Evolutionary conservation across 1,140 invertebrate species (phyloP).

Genomic region (Drosophila insularis): DNA sequence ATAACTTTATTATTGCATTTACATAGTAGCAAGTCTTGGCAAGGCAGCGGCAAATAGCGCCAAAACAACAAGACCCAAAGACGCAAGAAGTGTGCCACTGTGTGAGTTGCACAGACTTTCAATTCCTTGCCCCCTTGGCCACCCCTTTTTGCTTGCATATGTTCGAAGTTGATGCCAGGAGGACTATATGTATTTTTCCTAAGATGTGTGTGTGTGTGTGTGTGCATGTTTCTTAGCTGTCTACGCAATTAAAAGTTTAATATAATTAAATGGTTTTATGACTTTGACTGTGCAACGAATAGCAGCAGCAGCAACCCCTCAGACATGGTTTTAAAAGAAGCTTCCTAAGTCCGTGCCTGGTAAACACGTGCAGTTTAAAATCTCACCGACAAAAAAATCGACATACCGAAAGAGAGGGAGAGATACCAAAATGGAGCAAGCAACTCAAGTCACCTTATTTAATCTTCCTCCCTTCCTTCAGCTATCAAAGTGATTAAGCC

Average conservation of each 20-base stretch:
- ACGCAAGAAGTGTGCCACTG: constrained; percentile 56
- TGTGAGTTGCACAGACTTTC: constrained; percentile 32
- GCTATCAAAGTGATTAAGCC: constrained; percentile 73
- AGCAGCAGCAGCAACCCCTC: constrained; percentile 26
- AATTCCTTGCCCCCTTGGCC: background rate
- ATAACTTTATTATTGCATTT: constrained; percentile 83
- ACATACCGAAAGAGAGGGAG: constrained; percentile 20
- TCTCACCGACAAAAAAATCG: constrained; percentile 18
- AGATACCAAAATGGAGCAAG: constrained; percentile 60
- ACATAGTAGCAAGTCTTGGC: constrained; percentile 63
- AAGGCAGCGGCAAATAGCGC: background rate
- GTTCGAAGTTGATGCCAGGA: constrained; percentile 44
- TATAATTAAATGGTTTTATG: constrained; percentile 82
- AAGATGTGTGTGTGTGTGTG: constrained; percentile 46
- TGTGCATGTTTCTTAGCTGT: constrained; percentile 63
- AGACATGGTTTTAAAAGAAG: constrained; percentile 42
- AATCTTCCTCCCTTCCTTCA: background rate
- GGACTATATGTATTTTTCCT: constrained; percentile 29
- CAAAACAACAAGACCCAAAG: constrained; percentile 31
- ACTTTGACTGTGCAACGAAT: constrained; percentile 69
- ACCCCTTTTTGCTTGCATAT: constrained; percentile 52
- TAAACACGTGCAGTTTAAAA: constrained; percentile 56
- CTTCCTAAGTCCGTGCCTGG: constrained; percentile 31
- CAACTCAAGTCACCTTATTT: constrained; percentile 14
- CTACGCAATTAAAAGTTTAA: constrained; percentile 83